Base-by-base conservation (phyloP, 2,888 invertebrate species). In the Aphidoletes aphidimyza region DNA sequence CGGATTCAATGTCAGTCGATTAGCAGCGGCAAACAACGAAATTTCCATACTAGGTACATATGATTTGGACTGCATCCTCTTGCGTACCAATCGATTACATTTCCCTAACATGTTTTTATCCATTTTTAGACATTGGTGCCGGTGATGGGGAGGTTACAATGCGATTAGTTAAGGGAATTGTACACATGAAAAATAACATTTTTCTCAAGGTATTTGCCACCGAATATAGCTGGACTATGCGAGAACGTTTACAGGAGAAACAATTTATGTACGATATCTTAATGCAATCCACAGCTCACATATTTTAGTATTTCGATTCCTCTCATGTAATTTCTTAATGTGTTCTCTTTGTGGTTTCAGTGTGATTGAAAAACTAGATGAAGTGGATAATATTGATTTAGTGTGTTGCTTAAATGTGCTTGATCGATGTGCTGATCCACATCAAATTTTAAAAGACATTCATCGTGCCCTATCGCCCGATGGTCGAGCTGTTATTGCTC, bases 81-180 rank as follows among this genome's bases (percentile, higher is more conserved):
- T 42, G 6, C 14, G 6, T 9, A 42, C 42, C 8, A 42, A 42
- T 42, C 14, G 6, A 14, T 9, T 42, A 42, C 42, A 42, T 42
- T 42, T 42, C 42, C 14, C 42, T 14, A 42, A 9, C 14, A 6
- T 42, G 42, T 14, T 6, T 42, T 42, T 42, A 42, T 34, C 78
- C n/a, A 69, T 91, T 98, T 69, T 91, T 98, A 83, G 98, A 98
- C 91, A 92, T 98, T 84, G 98, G 98, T 83, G 98, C 98, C 1
- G 98, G 98, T 0, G 98, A 99, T 91, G 99, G 99, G 0, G 95
- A 95, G 88, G 97, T 98, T 84, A 98, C 98, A 59, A 91, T 94
- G 26, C 93, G 94, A 85, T 93, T 98, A 90, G 93, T 87, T 42
- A 87, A 94, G 0, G 92, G 93, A 84, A 92, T 95, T 86, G 97